Evolutionary conservation across 2,797 vertebrate species (phyloP).

Genomic region (Acipenser ruthenus): DNA sequence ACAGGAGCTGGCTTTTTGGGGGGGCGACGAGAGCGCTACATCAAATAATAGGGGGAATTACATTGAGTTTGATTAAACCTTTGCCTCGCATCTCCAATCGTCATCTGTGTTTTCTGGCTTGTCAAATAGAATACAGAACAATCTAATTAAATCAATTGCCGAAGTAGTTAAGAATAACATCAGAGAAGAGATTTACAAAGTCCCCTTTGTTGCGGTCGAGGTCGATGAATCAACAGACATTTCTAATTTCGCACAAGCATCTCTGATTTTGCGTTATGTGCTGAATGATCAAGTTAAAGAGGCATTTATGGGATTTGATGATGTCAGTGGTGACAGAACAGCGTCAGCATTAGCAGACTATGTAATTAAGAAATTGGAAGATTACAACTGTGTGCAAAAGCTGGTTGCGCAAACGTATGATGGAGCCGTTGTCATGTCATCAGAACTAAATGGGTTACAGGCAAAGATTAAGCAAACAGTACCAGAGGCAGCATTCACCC

Average conservation of each 20-base stretch:
- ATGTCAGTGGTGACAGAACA: slow-evolving; percentile 11
- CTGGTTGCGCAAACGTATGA: slow-evolving; percentile 18
- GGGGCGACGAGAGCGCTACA: too few relatives aligned
- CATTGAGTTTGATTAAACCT: too few relatives aligned
- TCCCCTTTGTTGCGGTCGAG: too few relatives aligned
- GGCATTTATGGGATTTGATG: slow-evolving; percentile 20
- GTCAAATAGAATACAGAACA: too few relatives aligned
- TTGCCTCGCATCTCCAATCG: too few relatives aligned
- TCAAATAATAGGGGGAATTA: too few relatives aligned
- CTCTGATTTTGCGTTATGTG: slow-evolving; percentile 22
- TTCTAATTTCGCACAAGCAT: background rate
- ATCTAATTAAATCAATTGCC: too few relatives aligned
- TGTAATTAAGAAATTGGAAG: slow-evolving; percentile 11
- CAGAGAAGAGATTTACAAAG: too few relatives aligned
- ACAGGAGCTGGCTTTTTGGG: too few relatives aligned
- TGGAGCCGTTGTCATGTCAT: slow-evolving; percentile 19
- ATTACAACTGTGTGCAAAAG: slow-evolving; percentile 13
- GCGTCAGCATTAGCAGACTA: slow-evolving; percentile 2
- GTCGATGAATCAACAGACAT: too few relatives aligned
- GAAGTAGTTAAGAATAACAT: too few relatives aligned
- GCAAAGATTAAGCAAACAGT: slow-evolving; percentile 14
- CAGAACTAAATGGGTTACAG: slow-evolving; percentile 11
- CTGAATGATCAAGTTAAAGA: slow-evolving; percentile 19
- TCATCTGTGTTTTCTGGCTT: too few relatives aligned
- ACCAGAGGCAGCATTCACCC: slow-evolving; percentile 14